Evolutionary conservation across 2,797 vertebrate genomes (phyloP).

Genomic region (Siniperca scherzeri): DNA sequence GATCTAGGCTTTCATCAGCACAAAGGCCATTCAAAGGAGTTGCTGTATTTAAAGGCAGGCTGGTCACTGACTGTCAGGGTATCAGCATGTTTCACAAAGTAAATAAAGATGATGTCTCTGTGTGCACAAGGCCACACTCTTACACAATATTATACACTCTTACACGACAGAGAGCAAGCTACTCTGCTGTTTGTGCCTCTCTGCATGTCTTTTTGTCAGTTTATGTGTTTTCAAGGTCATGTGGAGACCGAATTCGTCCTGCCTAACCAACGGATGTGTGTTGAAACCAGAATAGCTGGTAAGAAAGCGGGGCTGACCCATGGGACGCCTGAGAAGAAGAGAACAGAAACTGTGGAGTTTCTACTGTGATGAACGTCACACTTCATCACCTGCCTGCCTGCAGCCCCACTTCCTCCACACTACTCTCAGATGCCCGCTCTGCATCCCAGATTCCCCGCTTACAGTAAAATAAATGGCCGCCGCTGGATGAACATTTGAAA

Average conservation of each 20-base stretch:
- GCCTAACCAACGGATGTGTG: conserved; percentile 66
- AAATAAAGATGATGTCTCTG: background rate
- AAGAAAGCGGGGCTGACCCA: conserved; percentile 53
- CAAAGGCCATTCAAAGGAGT: background rate
- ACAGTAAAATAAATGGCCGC: background rate
- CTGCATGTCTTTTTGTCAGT: conserved; percentile 26
- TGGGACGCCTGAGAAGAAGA: conserved; percentile 67
- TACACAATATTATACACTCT: background rate
- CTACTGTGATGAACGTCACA: conserved; percentile 64
- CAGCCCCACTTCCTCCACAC: conserved; percentile 42
- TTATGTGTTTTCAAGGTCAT: conserved; percentile 43
- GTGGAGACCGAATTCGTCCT: conserved; percentile 16
- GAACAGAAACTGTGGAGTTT: conserved; percentile 80
- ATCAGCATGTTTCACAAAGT: background rate
- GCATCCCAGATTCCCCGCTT: background rate
- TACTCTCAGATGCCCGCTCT: conserved; percentile 8
- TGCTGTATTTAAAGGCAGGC: background rate
- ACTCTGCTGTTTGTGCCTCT: background rate
- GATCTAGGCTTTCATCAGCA: background rate
- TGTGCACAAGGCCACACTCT: background rate
- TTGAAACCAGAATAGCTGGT: conserved; percentile 66
- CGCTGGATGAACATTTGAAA: background rate
- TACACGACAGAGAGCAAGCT: background rate
- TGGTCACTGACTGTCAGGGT: conserved; percentile 2
- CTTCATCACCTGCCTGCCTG: conserved; percentile 65